Base-by-base conservation (phyloP, 2,888 invertebrate species). In the Melanostoma mellinum region DNA sequence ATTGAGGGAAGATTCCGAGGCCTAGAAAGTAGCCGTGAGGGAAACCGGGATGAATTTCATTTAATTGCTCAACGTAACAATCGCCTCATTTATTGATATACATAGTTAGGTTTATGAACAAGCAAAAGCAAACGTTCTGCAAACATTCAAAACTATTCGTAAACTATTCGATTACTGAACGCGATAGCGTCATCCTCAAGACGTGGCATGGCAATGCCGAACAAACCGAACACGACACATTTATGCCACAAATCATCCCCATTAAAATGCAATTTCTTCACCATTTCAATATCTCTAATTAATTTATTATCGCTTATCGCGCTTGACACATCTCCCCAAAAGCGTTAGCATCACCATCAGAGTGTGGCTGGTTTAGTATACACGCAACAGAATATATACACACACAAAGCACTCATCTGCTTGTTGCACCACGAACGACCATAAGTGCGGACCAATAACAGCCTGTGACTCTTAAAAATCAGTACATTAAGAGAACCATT, bases 211-310 rank as follows among this genome's bases (percentile, higher is more conserved):
- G 48, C 48, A 38, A 30, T 48, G 38, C 36, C 48, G 48, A 38
- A 63, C n/a, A n/a, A 20, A 20, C 20, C 20, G 20, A 20, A 20
- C 61, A 61, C 10, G 52, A 53, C 61, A 36, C 74, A 74, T 69
- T 42, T 44, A 60, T 4, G 65, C 69, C 79, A 79, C 84, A 79
- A 84, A 79, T 79, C 79, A 84, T 84, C 38, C 68, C 84, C 84
- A 84, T 84, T 84, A 84, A 84, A 84, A 84, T 75, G 84, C 84
- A 84, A 84, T 84, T 84, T 84, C 84, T 84, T 84, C 84, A 86
- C 87, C 90, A 90, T 90, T 90, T 90, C 90, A 90, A 90, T 90
- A 90, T 89, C 90, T 90, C 90, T 90, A 90, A 90, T 90, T 90
- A 90, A 90, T 90, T 90, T 90, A 90, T 90, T 90, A 90, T 89